Evolutionary conservation across 1,140 invertebrate species (phyloP), one percentile per base, ranked within the genome.

Genomic region (Pantala flavescens): DNA sequence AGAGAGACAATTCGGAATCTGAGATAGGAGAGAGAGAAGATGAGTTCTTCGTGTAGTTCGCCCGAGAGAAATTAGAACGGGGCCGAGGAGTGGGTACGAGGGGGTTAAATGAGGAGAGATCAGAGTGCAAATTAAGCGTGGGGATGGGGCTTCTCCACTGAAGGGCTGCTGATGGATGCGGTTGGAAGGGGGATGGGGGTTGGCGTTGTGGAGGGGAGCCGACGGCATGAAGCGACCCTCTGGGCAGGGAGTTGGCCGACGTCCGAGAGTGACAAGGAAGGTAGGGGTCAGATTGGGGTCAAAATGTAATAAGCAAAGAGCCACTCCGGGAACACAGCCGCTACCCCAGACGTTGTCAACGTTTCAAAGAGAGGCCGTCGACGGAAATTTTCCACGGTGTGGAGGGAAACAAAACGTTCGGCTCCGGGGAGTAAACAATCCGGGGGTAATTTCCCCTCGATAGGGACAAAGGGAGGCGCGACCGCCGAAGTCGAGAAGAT

Each of bases 261-360:
- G 49, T 19, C 16, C n/a, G 49, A 63, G 49, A 63, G 49, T 63
- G 49, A 63, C 49, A 63, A 21, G 49, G 49, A 21, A 21, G 49
- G 49, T 14, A 63, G 49, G 16, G n/a, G 49, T 5, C 49, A 63
- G 49, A 63, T 63, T 63, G 49, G 49, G 49, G 49, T 63, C 49
- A 63, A 63, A 63, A 63, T 63, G 14, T 63, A 63, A 63, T 63
- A 63, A 63, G 49, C 49, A 63, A 63, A 63, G 49, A 63, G 28
- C 28, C 28, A 36, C 28, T 36, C 9, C 28, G 9, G 28, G 28
- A 9, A 19, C 49, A 63, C 49, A 63, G 14, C 16, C 49, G 49
- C 49, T 19, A 63, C 49, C n/a, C 12, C 49, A 63, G 49, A 21
- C 16, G 49, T 16, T 63, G 49, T 63, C 49, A 63, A 3, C 5